Conservation (phyloP, 2,797 vertebrate genomes). For the Brachyrhaphis roseni region DNA sequence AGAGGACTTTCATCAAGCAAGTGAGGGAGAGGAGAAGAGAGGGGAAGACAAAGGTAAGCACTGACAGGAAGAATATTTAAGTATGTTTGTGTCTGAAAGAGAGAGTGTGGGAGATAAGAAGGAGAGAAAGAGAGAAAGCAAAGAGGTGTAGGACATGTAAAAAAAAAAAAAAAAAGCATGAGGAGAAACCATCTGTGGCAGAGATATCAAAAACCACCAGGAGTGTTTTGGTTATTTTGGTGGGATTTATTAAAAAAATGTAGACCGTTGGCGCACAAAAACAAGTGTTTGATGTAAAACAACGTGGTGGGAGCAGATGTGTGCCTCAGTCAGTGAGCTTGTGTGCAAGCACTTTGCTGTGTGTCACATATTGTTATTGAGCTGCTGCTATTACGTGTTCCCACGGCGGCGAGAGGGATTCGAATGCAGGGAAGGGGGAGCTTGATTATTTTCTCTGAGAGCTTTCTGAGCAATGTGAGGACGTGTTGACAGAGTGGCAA, state of each 20-base stretch:
- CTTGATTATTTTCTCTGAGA: slow-evolving; percentile 75
- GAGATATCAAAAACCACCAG: slow-evolving; percentile 19
- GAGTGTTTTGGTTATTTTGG: neutral
- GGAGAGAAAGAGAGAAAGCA: neutral
- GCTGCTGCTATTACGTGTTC: slow-evolving; percentile 55
- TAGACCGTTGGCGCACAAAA: neutral
- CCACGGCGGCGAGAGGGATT: slow-evolving; percentile 52
- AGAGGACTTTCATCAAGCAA: slow-evolving; percentile 65
- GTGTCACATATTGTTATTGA: slow-evolving; percentile 65
- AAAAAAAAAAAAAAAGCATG: slow-evolving; percentile 72
- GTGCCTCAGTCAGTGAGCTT: slow-evolving; percentile 39
- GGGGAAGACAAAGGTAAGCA: slow-evolving; percentile 75
- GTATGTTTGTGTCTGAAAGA: slow-evolving; percentile 41
- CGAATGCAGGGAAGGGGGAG: slow-evolving; percentile 29
- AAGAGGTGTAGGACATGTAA: slow-evolving; percentile 45
- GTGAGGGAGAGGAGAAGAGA: slow-evolving; percentile 67
- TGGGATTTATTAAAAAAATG: neutral
- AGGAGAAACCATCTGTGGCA: slow-evolving; percentile 43
- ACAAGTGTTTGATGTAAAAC: slow-evolving; percentile 35
- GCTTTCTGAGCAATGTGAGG: slow-evolving; percentile 60
- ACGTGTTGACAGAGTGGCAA: slow-evolving; percentile 65
- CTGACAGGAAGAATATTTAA: slow-evolving; percentile 46
- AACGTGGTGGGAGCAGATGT: slow-evolving; percentile 28
- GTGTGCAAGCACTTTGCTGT: slow-evolving; percentile 57
- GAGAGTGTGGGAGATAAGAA: slow-evolving; percentile 20